These are phyloP conservation scores for Amyelois transitella DNA, from an alignment of 1,140 invertebrate species.

Conservation along the genomic window DNA sequence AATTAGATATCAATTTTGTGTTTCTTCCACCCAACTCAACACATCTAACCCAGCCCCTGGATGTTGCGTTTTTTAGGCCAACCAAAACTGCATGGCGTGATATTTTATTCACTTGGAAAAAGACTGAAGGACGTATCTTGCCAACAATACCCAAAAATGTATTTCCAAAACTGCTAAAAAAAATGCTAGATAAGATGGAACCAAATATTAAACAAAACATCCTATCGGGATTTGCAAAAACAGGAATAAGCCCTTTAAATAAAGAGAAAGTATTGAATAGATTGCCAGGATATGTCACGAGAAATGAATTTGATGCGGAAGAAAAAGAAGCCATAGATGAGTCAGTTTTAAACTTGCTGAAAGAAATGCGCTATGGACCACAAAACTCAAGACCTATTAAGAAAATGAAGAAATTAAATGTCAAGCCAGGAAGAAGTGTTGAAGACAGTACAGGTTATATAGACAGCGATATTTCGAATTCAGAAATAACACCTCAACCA, in stretches of 20 bases:
- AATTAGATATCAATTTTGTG: conserved; percentile 52
- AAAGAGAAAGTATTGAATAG: conserved; percentile 10
- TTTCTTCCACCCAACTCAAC: conserved; percentile 56
- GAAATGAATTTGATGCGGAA: not conserved
- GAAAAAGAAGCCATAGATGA: conserved; percentile 14
- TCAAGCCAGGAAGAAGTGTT: conserved; percentile 1
- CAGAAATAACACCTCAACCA: no score
- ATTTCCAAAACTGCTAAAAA: conserved; percentile 16
- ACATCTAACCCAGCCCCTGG: no score
- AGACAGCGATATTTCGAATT: no score
- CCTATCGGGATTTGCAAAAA: conserved; percentile 20
- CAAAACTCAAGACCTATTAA: conserved; percentile 7
- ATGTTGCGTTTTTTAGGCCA: conserved; percentile 32
- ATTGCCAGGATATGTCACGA: conserved; percentile 3
- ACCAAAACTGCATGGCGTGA: conserved; percentile 8
- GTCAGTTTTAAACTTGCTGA: conserved; percentile 15
- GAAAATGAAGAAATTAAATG: conserved; percentile 17
- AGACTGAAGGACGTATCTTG: not conserved
- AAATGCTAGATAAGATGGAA: conserved; percentile 10
- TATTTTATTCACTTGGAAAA: conserved; percentile 6
- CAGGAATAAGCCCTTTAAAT: conserved; percentile 17
- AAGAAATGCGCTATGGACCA: conserved; percentile 20
- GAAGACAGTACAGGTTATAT: no score
- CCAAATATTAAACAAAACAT: conserved; percentile 17
- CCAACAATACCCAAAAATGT: conserved; percentile 16